Evolutionary conservation across 2,888 invertebrate genomes (phyloP), one percentile per base, ranked within the genome.

Genomic region (Entomobrya multifasciata): DNA sequence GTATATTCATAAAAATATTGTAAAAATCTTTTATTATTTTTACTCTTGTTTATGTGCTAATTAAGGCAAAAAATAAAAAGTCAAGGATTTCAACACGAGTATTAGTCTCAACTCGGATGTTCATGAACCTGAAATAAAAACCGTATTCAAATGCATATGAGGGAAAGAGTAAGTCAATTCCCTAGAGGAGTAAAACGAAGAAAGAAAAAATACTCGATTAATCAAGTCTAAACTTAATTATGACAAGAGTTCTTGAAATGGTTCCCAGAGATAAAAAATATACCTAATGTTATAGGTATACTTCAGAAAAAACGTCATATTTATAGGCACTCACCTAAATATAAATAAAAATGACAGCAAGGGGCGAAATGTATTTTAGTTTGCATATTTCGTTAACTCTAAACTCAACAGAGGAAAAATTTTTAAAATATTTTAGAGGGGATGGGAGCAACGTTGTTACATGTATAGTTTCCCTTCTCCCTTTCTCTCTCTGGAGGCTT

Each of bases 221-320:
- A 81, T 81, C 81, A 81, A 81, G 67, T 81, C 57, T 5, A 82
- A 82, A 74, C 82, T 36, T 82, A 82, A 82, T 82, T 82, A 82
- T 82, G 82, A 82, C 82, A 60, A 82, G 82, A 47, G 72, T 27
- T 49, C 25, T 49, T 25, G 17, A 49, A 72, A 72, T n/a, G 25
- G 22, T 6, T 72, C 49, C n/a, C n/a, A 17, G 30, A 36, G 52
- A 76, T 36, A 76, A 76, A 72, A 47, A 72, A 27, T 27, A n/a
- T n/a, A n/a, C n/a, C n/a, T n/a, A n/a, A n/a, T n/a, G n/a, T n/a
- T n/a, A n/a, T n/a, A n/a, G n/a, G n/a, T n/a, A n/a, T n/a, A n/a
- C n/a, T n/a, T n/a, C n/a, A n/a, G n/a, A n/a, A n/a, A n/a, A n/a
- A n/a, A n/a, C n/a, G n/a, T n/a, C n/a, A n/a, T n/a, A n/a, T n/a